Evolutionary conservation across 2,888 invertebrate species (phyloP), one percentile per base, ranked within the genome.

Genomic region (Frankliniella intonsa): DNA sequence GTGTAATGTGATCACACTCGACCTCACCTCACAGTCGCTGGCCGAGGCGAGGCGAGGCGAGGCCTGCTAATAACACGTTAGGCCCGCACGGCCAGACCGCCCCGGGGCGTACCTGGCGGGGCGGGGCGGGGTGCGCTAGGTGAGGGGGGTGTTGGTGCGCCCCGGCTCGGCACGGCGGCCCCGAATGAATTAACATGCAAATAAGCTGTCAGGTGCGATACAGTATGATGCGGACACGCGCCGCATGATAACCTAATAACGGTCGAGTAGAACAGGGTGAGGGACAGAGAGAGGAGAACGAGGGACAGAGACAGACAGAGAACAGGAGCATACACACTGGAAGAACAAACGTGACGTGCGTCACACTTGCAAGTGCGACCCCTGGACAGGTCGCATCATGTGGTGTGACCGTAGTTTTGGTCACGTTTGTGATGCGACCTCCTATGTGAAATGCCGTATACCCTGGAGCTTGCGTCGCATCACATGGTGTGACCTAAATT

Each of bases 181-280:
- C 38, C 38, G 62, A 69, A 69, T 69, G 69, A 69, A 69, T 69
- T 69, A 69, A 22, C 22, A 69, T 69, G 69, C 69, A 69, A 69
- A 69, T 69, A n/a, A n/a, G 69, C 69, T 69, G 69, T 69, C 69
- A 69, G 69, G 69, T 69, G 69, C 69, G 69, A 69, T 69, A 22
- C 69, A 22, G 69, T 22, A 69, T 69, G 69, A 62, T 62, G 62
- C 62, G 14, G 62, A 19, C 17, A 62, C 38, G 38, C 38, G 38
- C 14, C 55, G 7, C 69, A 22, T 69, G 69, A 69, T 69, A 69
- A 69, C 69, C 69, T 69, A 69, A 69, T 69, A 69, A 69, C 69
- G 69, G 62, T 62, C 7, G 17, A 14, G n/a, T 7, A n/a, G 62
- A 62, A 17, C 51, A 51, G 51, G n/a, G n/a, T 7, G n/a, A 17